These are phyloP conservation scores for Desoria tigrina DNA, from an alignment of 2,888 invertebrate genomes.

Conservation along the genomic window DNA sequence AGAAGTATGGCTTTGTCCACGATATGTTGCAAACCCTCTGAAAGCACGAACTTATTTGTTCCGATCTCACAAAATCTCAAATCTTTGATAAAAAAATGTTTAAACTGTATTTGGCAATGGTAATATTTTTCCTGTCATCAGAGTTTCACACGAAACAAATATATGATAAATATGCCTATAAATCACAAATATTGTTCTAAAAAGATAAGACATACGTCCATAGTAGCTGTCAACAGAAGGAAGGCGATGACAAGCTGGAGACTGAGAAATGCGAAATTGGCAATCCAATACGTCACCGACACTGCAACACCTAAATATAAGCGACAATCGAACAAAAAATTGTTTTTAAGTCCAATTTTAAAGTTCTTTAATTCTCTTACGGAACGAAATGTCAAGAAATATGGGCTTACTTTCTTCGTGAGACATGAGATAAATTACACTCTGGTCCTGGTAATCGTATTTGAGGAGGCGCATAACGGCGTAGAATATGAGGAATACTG, in stretches of 20 bases:
- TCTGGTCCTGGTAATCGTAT: slow-evolving; percentile 45
- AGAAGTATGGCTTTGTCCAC: too few species aligned
- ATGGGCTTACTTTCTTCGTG: slow-evolving; percentile 34
- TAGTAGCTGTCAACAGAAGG: slow-evolving; percentile 49
- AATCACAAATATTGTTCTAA: too few species aligned
- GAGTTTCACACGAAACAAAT: too few species aligned
- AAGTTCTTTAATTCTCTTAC: background rate
- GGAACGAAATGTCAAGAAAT: background rate
- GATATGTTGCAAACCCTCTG: too few species aligned
- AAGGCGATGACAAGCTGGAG: slow-evolving; percentile 51
- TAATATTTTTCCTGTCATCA: too few species aligned
- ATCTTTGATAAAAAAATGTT: too few species aligned
- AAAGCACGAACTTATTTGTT: too few species aligned
- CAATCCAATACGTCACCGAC: slow-evolving; percentile 49
- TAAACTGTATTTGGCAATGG: too few species aligned
- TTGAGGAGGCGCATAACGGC: slow-evolving; percentile 42
- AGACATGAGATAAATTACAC: slow-evolving; percentile 35
- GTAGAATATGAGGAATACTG: slow-evolving; percentile 45
- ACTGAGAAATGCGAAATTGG: slow-evolving; percentile 46
- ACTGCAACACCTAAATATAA: slow-evolving; percentile 37
- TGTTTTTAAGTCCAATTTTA: too few species aligned
- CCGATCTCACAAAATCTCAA: too few species aligned
- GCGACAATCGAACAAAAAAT: background rate
- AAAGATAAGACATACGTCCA: slow-evolving; percentile 42
- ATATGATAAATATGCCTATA: too few species aligned